phyloP scores from a whole-genome alignment of 2,888 invertebrate genomes.

The Chrysolina americana region DNA sequence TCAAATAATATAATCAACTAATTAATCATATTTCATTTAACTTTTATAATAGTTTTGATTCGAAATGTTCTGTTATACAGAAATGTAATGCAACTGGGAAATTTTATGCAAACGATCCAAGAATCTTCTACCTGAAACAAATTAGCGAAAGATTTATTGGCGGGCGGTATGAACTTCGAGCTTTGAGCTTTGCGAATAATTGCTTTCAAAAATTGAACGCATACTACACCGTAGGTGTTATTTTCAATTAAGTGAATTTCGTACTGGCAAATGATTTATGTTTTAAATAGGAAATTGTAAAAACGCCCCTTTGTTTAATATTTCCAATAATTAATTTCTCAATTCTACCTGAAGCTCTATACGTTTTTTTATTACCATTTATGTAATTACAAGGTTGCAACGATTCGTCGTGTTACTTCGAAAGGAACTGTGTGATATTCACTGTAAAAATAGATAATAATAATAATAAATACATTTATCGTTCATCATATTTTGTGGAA shows the following conservation, averaged over 20 bases:
- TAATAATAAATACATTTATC: too few relatives aligned
- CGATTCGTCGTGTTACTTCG: too few relatives aligned
- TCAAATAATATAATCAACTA: too few relatives aligned
- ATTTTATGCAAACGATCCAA: too few relatives aligned
- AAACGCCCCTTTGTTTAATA: background rate
- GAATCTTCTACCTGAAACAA: background rate
- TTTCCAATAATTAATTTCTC: background rate
- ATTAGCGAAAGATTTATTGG: conserved; percentile 15
- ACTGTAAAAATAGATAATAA: too few relatives aligned
- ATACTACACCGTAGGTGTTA: conserved; percentile 13
- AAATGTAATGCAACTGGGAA: too few relatives aligned
- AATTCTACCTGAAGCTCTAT: background rate
- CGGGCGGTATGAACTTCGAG: background rate
- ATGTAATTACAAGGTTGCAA: too few relatives aligned
- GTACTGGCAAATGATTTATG: conserved; percentile 11
- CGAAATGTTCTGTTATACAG: too few relatives aligned
- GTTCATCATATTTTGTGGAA: too few relatives aligned
- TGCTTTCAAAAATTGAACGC: conserved; percentile 2
- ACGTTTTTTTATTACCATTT: background rate
- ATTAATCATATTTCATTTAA: too few relatives aligned
- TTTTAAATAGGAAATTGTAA: background rate
- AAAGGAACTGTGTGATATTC: too few relatives aligned
- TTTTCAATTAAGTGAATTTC: conserved; percentile 12
- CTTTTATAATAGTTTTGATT: too few relatives aligned
- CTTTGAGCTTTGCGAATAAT: background rate